phyloP scores from a whole-genome alignment of 64 coral and sea anemone species.

The Montipora efflorescens region DNA sequence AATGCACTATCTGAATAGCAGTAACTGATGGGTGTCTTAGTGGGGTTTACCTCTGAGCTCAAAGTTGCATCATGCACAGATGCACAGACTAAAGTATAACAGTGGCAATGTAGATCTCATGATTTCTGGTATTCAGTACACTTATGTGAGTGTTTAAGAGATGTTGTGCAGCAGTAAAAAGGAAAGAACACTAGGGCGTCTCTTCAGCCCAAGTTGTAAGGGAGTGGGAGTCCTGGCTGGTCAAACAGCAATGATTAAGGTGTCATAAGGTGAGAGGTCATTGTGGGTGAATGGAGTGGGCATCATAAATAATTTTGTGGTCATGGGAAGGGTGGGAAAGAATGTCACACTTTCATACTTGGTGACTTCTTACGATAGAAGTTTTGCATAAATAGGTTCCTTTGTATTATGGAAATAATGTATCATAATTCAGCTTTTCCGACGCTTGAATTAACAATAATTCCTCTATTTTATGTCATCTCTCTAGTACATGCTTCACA shows the following conservation, averaged over 20 bases:
- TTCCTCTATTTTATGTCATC: neutral
- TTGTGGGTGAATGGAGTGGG: neutral
- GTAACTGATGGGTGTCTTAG: neutral
- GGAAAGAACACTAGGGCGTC: neutral
- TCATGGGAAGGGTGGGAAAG: neutral
- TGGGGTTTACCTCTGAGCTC: neutral
- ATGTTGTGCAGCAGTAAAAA: neutral
- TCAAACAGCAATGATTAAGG: neutral
- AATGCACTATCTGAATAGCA: slow-evolving; percentile 15
- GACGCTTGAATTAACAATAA: neutral
- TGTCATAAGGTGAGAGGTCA: neutral
- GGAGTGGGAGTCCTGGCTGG: neutral
- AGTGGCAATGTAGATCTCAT: neutral
- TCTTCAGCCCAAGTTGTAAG: neutral
- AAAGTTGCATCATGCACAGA: neutral
- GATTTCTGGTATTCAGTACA: neutral
- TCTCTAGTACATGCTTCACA: neutral
- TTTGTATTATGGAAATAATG: neutral
- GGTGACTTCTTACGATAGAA: neutral
- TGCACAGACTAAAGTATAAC: neutral
- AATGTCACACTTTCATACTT: neutral
- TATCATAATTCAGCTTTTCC: neutral
- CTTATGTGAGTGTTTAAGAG: neutral
- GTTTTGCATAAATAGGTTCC: neutral
- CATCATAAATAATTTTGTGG: neutral